These are phyloP conservation scores for Ptychoptera albimana DNA, from an alignment of 2,888 invertebrate genomes.

Conservation along the genomic window DNA sequence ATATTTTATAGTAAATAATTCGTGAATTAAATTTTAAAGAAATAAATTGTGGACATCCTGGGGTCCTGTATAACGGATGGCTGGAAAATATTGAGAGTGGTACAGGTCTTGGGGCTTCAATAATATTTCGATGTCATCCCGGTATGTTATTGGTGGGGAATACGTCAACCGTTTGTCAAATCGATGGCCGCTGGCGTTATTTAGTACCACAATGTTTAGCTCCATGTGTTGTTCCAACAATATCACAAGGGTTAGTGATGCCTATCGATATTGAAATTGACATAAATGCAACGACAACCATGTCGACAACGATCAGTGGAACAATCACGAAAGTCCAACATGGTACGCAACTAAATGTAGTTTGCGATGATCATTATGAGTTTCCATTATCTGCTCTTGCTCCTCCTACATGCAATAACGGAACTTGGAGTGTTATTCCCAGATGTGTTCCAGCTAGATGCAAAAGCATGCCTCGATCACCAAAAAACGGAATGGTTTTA, in stretches of 20 bases:
- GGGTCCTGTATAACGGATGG: slow-evolving; percentile 91
- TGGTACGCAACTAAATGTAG: slow-evolving; percentile 54
- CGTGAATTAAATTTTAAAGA: slow-evolving; percentile 38
- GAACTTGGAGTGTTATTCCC: slow-evolving; percentile 90
- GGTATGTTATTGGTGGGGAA: slow-evolving; percentile 82
- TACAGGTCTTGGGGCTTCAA: slow-evolving; percentile 78
- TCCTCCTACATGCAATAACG: slow-evolving; percentile 77
- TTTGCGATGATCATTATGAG: slow-evolving; percentile 75
- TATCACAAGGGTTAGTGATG: slow-evolving; percentile 59
- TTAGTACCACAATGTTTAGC: slow-evolving; percentile 82
- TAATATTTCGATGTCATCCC: slow-evolving; percentile 85
- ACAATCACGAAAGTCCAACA: slow-evolving; percentile 45
- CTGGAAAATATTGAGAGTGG: slow-evolving; percentile 77
- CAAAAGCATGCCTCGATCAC: slow-evolving; percentile 64
- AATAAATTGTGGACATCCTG: slow-evolving; percentile 93
- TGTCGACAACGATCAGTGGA: slow-evolving; percentile 22
- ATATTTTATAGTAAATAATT: neutral
- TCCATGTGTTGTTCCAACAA: slow-evolving; percentile 85
- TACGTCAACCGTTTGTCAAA: slow-evolving; percentile 81
- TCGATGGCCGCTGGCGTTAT: slow-evolving; percentile 90
- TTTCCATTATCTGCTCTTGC: slow-evolving; percentile 57
- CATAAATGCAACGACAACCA: slow-evolving; percentile 24
- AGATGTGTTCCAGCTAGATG: slow-evolving; percentile 53
- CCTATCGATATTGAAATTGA: slow-evolving; percentile 34
- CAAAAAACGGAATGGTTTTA: slow-evolving; percentile 88